Evolutionary conservation across 2,888 invertebrate species (phyloP).

Genomic region (Tetanocera ferruginea): DNA sequence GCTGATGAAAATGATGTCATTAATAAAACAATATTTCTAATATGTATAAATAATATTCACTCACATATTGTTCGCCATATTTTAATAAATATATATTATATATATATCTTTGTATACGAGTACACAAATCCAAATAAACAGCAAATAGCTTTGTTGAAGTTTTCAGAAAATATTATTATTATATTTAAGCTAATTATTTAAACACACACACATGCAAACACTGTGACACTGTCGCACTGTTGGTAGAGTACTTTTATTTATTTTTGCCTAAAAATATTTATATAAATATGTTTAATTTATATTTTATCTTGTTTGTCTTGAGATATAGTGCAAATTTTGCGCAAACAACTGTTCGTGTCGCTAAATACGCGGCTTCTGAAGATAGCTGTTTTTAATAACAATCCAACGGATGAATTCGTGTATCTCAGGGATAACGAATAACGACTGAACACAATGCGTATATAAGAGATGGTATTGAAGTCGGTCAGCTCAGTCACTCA

Average conservation of each 20-base stretch:
- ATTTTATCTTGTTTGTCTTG: not conserved
- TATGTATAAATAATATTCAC: not conserved
- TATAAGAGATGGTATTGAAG: not conserved
- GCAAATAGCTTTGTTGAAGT: not conserved
- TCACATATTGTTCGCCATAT: conserved; percentile 17
- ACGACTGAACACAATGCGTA: not conserved
- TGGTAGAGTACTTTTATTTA: not conserved
- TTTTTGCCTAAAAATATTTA: not conserved
- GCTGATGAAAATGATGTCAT: too few relatives aligned
- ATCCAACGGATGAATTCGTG: not conserved
- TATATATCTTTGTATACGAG: not conserved
- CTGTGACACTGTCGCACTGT: too few relatives aligned
- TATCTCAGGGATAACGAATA: not conserved
- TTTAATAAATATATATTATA: not conserved
- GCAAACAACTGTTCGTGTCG: conserved; percentile 14
- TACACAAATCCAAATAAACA: too few relatives aligned
- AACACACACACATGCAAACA: not conserved
- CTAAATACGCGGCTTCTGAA: conserved; percentile 23
- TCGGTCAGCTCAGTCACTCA: not conserved
- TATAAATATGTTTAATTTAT: not conserved
- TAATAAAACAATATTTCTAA: not conserved
- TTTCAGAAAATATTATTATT: not conserved
- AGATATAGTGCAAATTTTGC: not conserved
- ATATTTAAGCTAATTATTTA: not conserved
- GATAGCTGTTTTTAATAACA: conserved; percentile 12